Conservation (phyloP, 2,888 invertebrate genomes). For the Microdon myrmicae region DNA sequence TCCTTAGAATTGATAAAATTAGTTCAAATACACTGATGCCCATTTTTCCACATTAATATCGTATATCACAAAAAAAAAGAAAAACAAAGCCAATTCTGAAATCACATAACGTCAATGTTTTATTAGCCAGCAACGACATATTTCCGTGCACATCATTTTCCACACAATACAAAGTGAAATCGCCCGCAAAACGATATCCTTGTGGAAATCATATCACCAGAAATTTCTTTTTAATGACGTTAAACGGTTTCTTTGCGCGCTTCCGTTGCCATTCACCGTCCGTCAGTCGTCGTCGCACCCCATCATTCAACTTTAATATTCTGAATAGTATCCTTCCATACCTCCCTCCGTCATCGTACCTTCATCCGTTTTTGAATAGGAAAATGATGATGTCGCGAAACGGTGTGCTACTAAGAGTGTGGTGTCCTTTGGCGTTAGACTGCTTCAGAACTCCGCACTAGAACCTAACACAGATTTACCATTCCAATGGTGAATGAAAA, state of each 20-base stretch:
- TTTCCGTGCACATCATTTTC: constrained; percentile 34
- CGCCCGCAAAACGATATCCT: constrained; percentile 49
- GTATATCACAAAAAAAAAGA: too few species aligned
- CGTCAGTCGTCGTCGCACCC: neutral
- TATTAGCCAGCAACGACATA: constrained; percentile 45
- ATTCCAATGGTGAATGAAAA: constrained; percentile 35
- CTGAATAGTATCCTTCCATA: constrained; percentile 2
- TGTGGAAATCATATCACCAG: constrained; percentile 51
- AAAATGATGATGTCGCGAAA: constrained; percentile 50
- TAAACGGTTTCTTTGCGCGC: constrained; percentile 39
- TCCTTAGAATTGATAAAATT: too few species aligned
- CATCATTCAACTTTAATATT: constrained; percentile 32
- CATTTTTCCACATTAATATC: too few species aligned
- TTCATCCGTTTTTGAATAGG: constrained; percentile 40
- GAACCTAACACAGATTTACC: too few species aligned
- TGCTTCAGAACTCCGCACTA: constrained; percentile 2
- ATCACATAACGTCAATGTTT: too few species aligned
- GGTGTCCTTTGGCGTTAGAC: too few species aligned
- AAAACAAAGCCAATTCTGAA: too few species aligned
- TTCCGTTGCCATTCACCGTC: constrained; percentile 6
- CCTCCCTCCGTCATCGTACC: neutral
- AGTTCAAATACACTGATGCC: too few species aligned
- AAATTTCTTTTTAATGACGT: constrained; percentile 50
- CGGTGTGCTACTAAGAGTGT: too few species aligned
- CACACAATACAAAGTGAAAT: constrained; percentile 40